Conservation (phyloP, 2,797 vertebrate species). For the Anabacerthia variegaticeps region DNA sequence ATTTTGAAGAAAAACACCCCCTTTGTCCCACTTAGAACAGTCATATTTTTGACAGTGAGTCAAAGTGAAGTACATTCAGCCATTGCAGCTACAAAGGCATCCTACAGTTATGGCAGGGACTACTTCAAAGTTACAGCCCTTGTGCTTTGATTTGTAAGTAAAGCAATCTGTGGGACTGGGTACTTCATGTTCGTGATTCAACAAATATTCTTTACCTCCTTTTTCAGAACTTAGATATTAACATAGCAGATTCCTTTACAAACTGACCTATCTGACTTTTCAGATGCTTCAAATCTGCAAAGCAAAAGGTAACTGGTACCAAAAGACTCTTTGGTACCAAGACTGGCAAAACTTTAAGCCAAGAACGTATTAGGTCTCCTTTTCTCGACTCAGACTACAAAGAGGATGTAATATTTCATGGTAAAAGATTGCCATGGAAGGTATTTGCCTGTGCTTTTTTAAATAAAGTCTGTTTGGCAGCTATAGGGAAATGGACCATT, state of each 20-base stretch:
- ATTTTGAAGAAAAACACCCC: neutral
- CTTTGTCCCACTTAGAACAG: neutral
- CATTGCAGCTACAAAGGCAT: neutral
- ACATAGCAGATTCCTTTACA: neutral
- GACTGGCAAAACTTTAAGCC: neutral
- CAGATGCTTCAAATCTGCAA: neutral
- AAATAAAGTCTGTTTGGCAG: slow-evolving; percentile 10
- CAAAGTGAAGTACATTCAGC: neutral
- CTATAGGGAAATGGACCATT: neutral
- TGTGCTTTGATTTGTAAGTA: neutral
- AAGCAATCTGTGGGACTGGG: neutral
- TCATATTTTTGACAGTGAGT: neutral
- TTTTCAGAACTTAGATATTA: neutral
- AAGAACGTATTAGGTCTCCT: neutral
- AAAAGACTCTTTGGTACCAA: neutral
- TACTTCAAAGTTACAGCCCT: neutral
- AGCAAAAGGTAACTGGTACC: neutral
- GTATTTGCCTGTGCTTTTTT: neutral
- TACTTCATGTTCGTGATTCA: neutral
- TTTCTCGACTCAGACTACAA: neutral
- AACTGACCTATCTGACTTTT: neutral
- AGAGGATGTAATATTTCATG: neutral
- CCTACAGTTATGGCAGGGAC: neutral
- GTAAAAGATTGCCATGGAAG: neutral
- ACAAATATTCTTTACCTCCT: neutral